These are phyloP conservation scores for Gallinago solitaria DNA, from an alignment of 2,797 vertebrate genomes.

Conservation along the genomic window DNA sequence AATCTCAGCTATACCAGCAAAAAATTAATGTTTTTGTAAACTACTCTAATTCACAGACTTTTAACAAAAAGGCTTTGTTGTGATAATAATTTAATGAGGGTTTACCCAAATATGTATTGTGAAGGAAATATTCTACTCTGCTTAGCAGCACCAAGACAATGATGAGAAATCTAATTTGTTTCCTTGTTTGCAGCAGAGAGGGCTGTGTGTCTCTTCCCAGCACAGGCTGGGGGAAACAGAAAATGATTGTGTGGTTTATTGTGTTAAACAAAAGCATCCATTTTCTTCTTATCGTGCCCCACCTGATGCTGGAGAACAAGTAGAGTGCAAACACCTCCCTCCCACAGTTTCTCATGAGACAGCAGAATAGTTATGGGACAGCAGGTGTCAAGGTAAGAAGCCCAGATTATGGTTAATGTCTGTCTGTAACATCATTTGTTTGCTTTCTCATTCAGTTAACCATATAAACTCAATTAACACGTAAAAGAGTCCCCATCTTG, in stretches of 20 bases:
- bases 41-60: background rate
- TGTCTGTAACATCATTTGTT: background rate
- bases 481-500: background rate
- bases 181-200: background rate
- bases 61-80: background rate
- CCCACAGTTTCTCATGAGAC: background rate
- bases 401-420: background rate
- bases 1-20: background rate
- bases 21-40: background rate
- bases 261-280: background rate
- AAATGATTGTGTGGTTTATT: fast-evolving
- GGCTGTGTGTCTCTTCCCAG: background rate
- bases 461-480: background rate
- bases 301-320: background rate
- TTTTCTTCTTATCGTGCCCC: background rate
- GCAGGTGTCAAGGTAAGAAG: background rate
- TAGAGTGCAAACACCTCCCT: background rate
- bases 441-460: background rate
- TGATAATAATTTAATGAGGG: too few relatives aligned
- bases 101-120: background rate
- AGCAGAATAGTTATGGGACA: background rate
- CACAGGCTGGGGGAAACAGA: background rate
- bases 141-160: background rate
- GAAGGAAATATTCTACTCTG: background rate
- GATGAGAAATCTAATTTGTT: background rate